These are phyloP conservation scores for Idris sp. DNA, from an alignment of 1,140 invertebrate species.

Conservation along the genomic window DNA sequence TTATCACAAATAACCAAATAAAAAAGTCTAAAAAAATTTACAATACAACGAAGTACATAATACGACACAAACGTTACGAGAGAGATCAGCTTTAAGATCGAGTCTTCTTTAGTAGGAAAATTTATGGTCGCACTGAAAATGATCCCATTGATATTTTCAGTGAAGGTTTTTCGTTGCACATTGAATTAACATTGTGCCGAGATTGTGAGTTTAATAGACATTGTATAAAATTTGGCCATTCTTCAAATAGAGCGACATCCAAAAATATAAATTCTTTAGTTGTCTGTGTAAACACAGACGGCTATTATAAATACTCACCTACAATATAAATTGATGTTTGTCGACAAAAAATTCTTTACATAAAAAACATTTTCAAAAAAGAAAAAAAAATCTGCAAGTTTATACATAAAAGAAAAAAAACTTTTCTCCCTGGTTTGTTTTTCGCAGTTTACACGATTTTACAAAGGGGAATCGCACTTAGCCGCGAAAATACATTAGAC, in stretches of 20 bases:
- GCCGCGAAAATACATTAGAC: slow-evolving; percentile 54
- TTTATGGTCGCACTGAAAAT: slow-evolving; percentile 16
- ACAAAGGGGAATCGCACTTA: slow-evolving; percentile 44
- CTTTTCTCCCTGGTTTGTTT: too few species aligned
- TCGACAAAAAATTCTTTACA: too few species aligned
- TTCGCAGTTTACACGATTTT: slow-evolving; percentile 43
- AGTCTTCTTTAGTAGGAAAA: slow-evolving; percentile 26
- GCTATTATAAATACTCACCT: slow-evolving; percentile 41
- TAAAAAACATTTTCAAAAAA: too few species aligned
- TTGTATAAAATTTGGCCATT: slow-evolving; percentile 62
- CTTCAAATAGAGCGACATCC: slow-evolving; percentile 59
- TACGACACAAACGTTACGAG: slow-evolving; percentile 16
- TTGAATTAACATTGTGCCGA: slow-evolving; percentile 31
- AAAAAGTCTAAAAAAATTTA: slow-evolving; percentile 6
- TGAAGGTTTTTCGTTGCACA: slow-evolving; percentile 27
- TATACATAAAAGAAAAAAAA: too few species aligned
- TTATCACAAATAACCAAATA: slow-evolving; percentile 6
- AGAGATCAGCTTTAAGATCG: slow-evolving; percentile 49
- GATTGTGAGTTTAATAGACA: slow-evolving; percentile 50
- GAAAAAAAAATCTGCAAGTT: too few species aligned
- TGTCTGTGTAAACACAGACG: slow-evolving; percentile 41
- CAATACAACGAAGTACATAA: slow-evolving; percentile 41
- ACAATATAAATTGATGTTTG: slow-evolving; percentile 28
- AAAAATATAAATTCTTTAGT: slow-evolving; percentile 55
- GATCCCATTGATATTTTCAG: slow-evolving; percentile 50